Evolutionary conservation across 1,140 invertebrate genomes (phyloP).

Genomic region (Ridgeia piscesae): DNA sequence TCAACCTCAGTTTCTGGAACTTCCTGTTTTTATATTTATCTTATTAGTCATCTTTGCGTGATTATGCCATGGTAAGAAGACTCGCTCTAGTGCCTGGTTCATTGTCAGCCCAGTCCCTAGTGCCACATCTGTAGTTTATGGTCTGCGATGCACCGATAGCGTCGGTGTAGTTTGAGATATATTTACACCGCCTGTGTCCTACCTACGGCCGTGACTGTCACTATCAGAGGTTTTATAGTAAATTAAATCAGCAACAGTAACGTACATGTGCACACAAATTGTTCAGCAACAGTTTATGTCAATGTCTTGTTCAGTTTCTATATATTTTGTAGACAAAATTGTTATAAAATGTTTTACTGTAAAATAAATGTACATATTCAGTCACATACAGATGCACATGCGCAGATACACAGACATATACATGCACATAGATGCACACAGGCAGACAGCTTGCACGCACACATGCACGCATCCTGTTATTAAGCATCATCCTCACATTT

Average conservation of each 20-base stretch:
- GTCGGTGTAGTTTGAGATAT: background rate
- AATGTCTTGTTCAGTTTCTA: background rate
- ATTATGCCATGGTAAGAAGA: background rate
- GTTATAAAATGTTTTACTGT: background rate
- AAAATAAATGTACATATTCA: background rate
- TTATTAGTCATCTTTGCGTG: background rate
- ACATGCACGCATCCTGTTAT: too few relatives aligned
- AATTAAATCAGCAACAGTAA: background rate
- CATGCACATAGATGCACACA: too few relatives aligned
- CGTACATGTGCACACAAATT: background rate
- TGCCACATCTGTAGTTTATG: background rate
- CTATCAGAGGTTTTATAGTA: background rate
- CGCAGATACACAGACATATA: too few relatives aligned
- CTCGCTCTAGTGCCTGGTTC: background rate
- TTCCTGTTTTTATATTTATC: constrained; percentile 6
- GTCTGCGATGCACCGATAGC: background rate
- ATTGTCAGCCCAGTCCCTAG: background rate
- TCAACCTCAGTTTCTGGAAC: background rate
- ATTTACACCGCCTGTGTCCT: background rate
- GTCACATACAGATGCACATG: too few relatives aligned
- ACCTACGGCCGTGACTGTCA: background rate
- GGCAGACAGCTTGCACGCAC: too few relatives aligned
- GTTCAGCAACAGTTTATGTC: background rate
- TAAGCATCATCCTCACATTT: too few relatives aligned
- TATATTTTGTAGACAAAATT: background rate